A percentile compares a stretch with the other conserved stretches of the same genome.
Evolutionary conservation across 1,140 invertebrate species (phyloP).

Genomic region (Cyclargus thomasi): DNA sequence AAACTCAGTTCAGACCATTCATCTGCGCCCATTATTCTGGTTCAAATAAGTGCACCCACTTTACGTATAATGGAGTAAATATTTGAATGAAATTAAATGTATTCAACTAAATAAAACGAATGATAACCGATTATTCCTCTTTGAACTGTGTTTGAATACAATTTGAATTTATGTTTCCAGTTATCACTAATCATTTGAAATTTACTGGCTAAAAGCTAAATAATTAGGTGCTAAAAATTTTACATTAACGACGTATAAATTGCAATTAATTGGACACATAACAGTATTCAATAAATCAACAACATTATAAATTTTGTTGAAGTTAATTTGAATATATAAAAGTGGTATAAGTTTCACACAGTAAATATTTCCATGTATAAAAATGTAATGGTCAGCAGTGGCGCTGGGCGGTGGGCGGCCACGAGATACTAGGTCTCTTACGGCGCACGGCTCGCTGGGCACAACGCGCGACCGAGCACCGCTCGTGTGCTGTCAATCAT

Average conservation of each 20-base stretch:
- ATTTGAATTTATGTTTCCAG: neutral
- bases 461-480: slow-evolving; percentile 65
- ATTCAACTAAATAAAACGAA: neutral
- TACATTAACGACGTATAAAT: too few relatives aligned
- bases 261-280: too few relatives aligned
- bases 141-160: neutral
- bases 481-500: slow-evolving; percentile 73
- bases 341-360: neutral
- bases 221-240: too few relatives aligned
- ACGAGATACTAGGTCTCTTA: slow-evolving; percentile 63
- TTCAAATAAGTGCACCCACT: slow-evolving; percentile 7
- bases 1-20: slow-evolving; percentile 12
- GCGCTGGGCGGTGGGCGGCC: slow-evolving; percentile 37
- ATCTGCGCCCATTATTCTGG: slow-evolving; percentile 11
- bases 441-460: slow-evolving; percentile 59
- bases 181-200: too few relatives aligned
- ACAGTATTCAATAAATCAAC: too few relatives aligned
- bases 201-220: too few relatives aligned
- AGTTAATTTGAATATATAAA: neutral
- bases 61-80: slow-evolving; percentile 1
- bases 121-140: neutral
- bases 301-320: too few relatives aligned
- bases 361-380: slow-evolving; percentile 7
- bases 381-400: neutral
- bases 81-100: slow-evolving; percentile 14